These are phyloP conservation scores for Mirza zaza DNA, from an alignment of 2,113 vertebrate species.

Conservation along the genomic window DNA sequence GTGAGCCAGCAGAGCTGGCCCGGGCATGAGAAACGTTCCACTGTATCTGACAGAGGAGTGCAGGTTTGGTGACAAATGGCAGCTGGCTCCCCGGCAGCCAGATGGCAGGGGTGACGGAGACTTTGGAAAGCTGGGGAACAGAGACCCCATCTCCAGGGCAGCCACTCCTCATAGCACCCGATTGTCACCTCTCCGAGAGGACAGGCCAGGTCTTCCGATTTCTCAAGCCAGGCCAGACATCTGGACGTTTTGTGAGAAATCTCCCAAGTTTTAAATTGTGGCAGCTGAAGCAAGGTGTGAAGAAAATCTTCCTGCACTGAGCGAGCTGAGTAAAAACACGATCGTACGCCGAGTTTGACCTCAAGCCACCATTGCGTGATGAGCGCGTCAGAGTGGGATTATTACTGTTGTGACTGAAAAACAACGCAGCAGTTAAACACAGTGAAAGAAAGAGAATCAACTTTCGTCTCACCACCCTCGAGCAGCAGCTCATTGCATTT, in stretches of 20 bases:
- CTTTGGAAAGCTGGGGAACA: not conserved
- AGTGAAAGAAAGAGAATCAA: fast-evolving
- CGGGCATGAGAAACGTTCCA: not conserved
- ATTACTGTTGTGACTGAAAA: not conserved
- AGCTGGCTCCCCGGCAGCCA: too few species aligned
- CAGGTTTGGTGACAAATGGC: not conserved
- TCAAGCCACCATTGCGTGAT: not conserved
- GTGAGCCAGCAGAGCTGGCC: too few species aligned
- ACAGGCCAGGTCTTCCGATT: not conserved
- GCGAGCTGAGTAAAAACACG: not conserved
- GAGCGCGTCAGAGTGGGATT: not conserved
- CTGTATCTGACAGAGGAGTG: not conserved
- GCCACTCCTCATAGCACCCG: fast-evolving
- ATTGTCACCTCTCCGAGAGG: not conserved
- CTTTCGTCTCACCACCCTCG: fast-evolving
- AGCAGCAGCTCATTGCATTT: fast-evolving
- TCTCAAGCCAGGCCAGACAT: not conserved
- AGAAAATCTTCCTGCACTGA: not conserved
- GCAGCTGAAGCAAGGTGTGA: not conserved
- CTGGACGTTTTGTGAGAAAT: not conserved
- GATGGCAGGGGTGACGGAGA: not conserved
- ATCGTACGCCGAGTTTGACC: fast-evolving
- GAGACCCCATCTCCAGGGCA: not conserved
- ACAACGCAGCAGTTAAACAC: not conserved
- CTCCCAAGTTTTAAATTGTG: not conserved